Percentiles rank a stretch among this genome's conserved stretches.
Evolutionary conservation across 2,797 vertebrate species (phyloP).

Genomic region (Neosilurus mollespiculum): DNA sequence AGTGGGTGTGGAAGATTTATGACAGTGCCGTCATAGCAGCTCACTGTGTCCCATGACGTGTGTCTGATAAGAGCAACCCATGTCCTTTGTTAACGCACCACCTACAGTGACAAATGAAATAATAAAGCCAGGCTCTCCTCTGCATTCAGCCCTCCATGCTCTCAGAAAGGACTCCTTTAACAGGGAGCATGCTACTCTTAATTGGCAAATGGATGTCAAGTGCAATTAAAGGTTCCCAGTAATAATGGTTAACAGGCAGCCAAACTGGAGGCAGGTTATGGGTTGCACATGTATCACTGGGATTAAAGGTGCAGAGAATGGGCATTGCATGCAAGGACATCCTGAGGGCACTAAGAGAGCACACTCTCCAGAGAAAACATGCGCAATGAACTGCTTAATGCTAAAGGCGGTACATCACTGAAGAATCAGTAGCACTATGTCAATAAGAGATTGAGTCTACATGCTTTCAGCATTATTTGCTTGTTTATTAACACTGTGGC

Average conservation of each 20-base stretch:
- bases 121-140: conserved; percentile 47
- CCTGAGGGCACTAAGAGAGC: conserved; percentile 64
- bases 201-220: conserved; percentile 77
- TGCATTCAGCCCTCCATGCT: conserved; percentile 45
- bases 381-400: conserved; percentile 55
- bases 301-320: conserved; percentile 67
- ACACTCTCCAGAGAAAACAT: conserved; percentile 47
- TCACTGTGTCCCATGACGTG: conserved; percentile 50
- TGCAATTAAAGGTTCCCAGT: conserved; percentile 73
- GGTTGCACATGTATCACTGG: conserved; percentile 72
- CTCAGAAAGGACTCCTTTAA: conserved; percentile 62
- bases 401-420: conserved; percentile 20
- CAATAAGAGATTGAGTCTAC: conserved; percentile 32
- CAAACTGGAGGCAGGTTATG: conserved; percentile 66
- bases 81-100: conserved; percentile 44
- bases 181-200: conserved; percentile 67
- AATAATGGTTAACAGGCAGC: conserved; percentile 67
- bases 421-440: conserved; percentile 22
- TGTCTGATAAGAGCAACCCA: conserved; percentile 47
- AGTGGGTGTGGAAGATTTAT: conserved; percentile 43
- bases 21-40: conserved; percentile 19
- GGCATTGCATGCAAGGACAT: conserved; percentile 70
- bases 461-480: conserved; percentile 13
- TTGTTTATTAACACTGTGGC: neutral
- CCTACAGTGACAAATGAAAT: conserved; percentile 54